Evolutionary conservation across 2,888 invertebrate genomes (phyloP).

Genomic region (Ochropleura plecta): DNA sequence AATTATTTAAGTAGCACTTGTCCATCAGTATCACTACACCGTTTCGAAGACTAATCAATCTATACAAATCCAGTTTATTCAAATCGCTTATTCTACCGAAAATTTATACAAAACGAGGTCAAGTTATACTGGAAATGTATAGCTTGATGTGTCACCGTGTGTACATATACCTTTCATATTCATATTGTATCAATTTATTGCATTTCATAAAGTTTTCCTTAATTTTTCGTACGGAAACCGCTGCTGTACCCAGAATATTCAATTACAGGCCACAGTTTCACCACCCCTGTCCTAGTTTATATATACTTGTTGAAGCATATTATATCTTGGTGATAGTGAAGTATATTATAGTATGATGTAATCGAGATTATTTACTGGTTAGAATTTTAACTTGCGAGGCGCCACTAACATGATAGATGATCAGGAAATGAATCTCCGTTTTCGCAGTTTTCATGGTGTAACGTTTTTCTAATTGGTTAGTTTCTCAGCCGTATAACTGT

Average conservation of each 20-base stretch:
- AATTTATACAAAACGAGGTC: too few relatives aligned
- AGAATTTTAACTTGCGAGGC: slow-evolving; percentile 39
- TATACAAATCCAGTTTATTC: too few relatives aligned
- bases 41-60: too few relatives aligned
- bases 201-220: not conserved
- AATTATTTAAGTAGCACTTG: too few relatives aligned
- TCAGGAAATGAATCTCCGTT: slow-evolving; percentile 31
- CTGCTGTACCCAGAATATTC: not conserved
- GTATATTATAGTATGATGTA: slow-evolving; percentile 35
- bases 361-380: slow-evolving; percentile 54
- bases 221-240: too few relatives aligned
- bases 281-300: slow-evolving; percentile 32
- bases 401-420: slow-evolving; percentile 41
- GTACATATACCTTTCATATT: too few relatives aligned
- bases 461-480: slow-evolving; percentile 24
- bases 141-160: too few relatives aligned
- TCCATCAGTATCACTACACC: too few relatives aligned
- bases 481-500: slow-evolving; percentile 11
- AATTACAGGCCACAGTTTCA: not conserved
- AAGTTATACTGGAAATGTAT: too few relatives aligned
- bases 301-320: slow-evolving; percentile 12
- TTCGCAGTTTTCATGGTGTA: slow-evolving; percentile 3
- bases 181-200: not conserved
- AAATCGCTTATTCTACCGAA: too few relatives aligned
- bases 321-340: not conserved